A percentile compares a stretch with the other conserved stretches of the same genome.
Conservation (phyloP, 2,888 invertebrate species). For the Drosophila anomalata region DNA sequence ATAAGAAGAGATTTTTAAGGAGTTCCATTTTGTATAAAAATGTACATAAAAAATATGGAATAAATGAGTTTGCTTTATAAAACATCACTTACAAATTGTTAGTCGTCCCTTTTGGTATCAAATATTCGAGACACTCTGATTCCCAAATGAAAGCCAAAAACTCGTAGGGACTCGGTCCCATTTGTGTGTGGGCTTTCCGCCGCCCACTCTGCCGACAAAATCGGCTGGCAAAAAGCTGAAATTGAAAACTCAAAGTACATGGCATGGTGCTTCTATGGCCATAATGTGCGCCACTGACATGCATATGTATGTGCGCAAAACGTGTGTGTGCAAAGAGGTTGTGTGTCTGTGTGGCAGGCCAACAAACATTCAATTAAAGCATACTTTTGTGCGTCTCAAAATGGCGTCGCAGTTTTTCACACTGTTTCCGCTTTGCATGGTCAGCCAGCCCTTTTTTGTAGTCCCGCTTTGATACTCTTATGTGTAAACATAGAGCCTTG, state of each 20-base stretch:
- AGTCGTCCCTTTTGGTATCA: neutral
- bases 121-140: neutral
- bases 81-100: neutral
- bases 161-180: constrained; percentile 37
- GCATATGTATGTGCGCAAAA: constrained; percentile 10
- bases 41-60: no score
- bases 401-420: constrained; percentile 67
- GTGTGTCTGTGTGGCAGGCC: constrained; percentile 22
- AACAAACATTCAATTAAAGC: constrained; percentile 76
- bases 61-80: no score
- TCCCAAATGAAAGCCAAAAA: constrained; percentile 8
- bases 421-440: constrained; percentile 50
- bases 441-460: constrained; percentile 14
- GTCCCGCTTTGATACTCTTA: constrained; percentile 1
- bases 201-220: constrained; percentile 7
- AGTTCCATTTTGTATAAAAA: neutral
- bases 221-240: constrained; percentile 59
- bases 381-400: constrained; percentile 73
- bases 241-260: constrained; percentile 75
- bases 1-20: neutral
- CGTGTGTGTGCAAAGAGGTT: constrained; percentile 27
- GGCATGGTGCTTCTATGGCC: constrained; percentile 57
- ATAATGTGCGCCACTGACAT: constrained; percentile 52
- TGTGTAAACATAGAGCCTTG: neutral
- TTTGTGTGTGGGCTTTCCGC: neutral